Conservation (phyloP, 2,113 vertebrate species). For the Micronycteris hirsuta region DNA sequence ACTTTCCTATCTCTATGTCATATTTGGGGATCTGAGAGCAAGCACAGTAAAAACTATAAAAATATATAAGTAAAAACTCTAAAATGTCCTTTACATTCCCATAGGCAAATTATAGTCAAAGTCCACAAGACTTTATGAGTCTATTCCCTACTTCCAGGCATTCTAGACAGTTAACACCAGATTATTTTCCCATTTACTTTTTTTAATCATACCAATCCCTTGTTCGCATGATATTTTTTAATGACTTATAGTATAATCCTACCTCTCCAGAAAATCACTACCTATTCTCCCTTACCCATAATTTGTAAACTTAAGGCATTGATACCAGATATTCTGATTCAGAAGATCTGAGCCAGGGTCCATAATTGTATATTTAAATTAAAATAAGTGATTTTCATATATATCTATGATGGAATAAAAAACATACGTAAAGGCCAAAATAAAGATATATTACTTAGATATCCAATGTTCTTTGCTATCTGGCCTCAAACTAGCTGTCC, state of each 20-base stretch:
- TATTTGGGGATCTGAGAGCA: background rate
- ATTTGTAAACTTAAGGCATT: background rate
- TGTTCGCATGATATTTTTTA: background rate
- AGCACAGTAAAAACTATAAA: no score
- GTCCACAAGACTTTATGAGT: background rate
- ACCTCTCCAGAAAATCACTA: background rate
- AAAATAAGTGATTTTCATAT: background rate
- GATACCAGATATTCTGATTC: background rate
- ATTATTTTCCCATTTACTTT: background rate
- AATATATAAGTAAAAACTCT: background rate
- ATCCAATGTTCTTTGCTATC: background rate
- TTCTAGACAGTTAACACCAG: background rate
- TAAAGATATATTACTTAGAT: background rate
- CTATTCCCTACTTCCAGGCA: background rate
- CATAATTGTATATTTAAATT: background rate
- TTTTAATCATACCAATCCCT: background rate
- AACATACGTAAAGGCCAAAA: background rate
- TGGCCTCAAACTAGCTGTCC: background rate
- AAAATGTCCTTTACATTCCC: background rate
- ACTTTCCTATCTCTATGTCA: background rate
- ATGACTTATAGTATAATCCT: background rate
- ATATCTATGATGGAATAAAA: background rate
- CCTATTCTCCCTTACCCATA: background rate
- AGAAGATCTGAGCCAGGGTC: background rate
- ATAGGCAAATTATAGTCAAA: background rate